Percentiles rank a stretch among this genome's conserved stretches.
These are phyloP conservation scores for Drosophila recens DNA, from an alignment of 2,888 invertebrate genomes.

Conservation along the genomic window DNA sequence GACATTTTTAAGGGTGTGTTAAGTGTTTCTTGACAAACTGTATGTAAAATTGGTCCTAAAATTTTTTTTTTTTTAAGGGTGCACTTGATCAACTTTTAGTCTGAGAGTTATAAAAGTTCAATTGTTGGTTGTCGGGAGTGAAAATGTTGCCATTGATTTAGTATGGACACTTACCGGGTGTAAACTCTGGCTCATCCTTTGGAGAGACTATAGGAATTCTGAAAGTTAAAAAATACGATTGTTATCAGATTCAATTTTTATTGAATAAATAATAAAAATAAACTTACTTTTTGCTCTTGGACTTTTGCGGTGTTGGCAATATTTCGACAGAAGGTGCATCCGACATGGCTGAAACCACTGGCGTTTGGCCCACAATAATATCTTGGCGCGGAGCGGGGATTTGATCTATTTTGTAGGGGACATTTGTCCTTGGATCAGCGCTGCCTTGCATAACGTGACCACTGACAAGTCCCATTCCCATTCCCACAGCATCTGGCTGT, in stretches of 20 bases:
- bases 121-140: no score
- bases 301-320: slow-evolving; percentile 85
- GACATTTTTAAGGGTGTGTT: no score
- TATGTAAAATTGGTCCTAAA: no score
- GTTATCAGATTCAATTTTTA: neutral
- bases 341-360: slow-evolving; percentile 90
- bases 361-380: slow-evolving; percentile 85
- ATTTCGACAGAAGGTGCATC: slow-evolving; percentile 87
- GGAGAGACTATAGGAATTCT: slow-evolving; percentile 79
- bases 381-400: slow-evolving; percentile 57
- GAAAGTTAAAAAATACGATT: slow-evolving; percentile 11
- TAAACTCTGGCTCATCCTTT: slow-evolving; percentile 58
- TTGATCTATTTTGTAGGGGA: slow-evolving; percentile 63
- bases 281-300: slow-evolving; percentile 83
- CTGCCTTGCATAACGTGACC: slow-evolving; percentile 29
- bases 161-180: slow-evolving; percentile 50
- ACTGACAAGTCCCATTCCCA: slow-evolving; percentile 23
- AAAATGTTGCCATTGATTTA: neutral
- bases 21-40: no score
- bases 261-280: neutral
- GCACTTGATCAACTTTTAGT: neutral
- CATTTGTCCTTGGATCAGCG: slow-evolving; percentile 45
- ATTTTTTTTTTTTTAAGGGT: no score
- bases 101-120: no score
- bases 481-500: slow-evolving; percentile 47